These are phyloP conservation scores for Rhabdomys dilectus DNA, from an alignment of 2,113 vertebrate genomes.

Conservation along the genomic window DNA sequence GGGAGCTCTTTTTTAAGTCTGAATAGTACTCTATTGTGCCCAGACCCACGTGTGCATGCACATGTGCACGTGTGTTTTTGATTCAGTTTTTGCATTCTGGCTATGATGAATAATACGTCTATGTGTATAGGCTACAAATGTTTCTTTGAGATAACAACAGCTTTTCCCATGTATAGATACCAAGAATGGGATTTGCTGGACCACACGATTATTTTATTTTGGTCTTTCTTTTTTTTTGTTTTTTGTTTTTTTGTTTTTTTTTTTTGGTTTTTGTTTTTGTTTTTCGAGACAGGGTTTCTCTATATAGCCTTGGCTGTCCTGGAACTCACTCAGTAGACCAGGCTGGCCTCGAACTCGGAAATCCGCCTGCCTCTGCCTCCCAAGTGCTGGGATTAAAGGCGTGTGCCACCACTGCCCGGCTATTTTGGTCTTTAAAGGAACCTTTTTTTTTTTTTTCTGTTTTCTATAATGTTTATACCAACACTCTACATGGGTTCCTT, in stretches of 20 bases:
- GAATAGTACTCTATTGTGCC: background rate
- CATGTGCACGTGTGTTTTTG: background rate
- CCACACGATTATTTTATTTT: background rate
- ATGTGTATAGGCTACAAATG: background rate
- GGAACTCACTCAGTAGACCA: no score
- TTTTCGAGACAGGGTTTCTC: no score
- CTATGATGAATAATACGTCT: background rate
- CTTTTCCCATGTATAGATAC: background rate
- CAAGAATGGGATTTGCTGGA: background rate
- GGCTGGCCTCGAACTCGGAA: no score
- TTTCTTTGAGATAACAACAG: background rate
- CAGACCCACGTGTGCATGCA: background rate
- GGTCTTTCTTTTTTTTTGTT: background rate
- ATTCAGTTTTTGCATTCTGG: background rate
- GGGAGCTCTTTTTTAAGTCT: background rate
- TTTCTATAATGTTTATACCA: background rate
- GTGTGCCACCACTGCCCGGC: no score
- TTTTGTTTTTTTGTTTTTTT: no score
- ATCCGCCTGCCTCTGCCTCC: no score
- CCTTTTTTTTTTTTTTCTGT: background rate
- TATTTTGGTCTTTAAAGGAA: background rate
- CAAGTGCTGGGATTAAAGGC: no score
- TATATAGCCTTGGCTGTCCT: no score
- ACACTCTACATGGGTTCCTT: background rate
- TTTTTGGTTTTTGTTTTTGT: no score